Percentiles rank a stretch among this genome's conserved stretches.
phyloP scores from a whole-genome alignment of 2,888 invertebrate genomes.

The Amblyjoppa fuscipennis region DNA sequence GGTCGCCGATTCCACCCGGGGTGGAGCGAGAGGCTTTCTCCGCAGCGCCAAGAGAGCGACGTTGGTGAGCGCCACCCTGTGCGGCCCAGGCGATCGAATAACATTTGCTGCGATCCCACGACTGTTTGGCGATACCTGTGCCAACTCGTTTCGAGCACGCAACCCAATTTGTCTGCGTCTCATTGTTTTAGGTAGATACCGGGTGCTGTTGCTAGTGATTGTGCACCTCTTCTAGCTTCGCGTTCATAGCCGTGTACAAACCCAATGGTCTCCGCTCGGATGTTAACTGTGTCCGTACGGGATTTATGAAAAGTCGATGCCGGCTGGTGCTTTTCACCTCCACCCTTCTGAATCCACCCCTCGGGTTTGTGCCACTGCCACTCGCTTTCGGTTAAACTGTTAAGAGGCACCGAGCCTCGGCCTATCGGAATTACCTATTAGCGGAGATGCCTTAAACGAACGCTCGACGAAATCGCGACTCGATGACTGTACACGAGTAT shows the following conservation, averaged over 20 bases:
- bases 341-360: not conserved
- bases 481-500: slow-evolving; percentile 31
- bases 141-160: slow-evolving; percentile 85
- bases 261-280: too few relatives aligned
- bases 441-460: slow-evolving; percentile 41
- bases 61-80: slow-evolving; percentile 45
- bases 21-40: slow-evolving; percentile 51
- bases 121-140: slow-evolving; percentile 85
- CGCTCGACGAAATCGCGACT: slow-evolving; percentile 47
- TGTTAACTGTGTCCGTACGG: not conserved
- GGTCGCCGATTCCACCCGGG: slow-evolving; percentile 58
- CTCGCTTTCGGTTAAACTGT: slow-evolving; percentile 65
- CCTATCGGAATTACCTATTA: slow-evolving; percentile 53
- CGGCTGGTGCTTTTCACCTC: slow-evolving; percentile 28
- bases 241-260: not conserved
- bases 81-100: slow-evolving; percentile 73
- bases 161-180: slow-evolving; percentile 85
- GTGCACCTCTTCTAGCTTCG: slow-evolving; percentile 36
- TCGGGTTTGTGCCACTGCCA: slow-evolving; percentile 38
- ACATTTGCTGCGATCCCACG: slow-evolving; percentile 84
- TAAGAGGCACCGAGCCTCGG: slow-evolving; percentile 57
- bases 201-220: slow-evolving; percentile 3
- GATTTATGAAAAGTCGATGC: slow-evolving; percentile 47
- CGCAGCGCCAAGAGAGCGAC: slow-evolving; percentile 51
- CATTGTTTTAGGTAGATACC: slow-evolving; percentile 79